Conservation (phyloP, 2,888 invertebrate genomes). For the Heterodera filipjevi region DNA sequence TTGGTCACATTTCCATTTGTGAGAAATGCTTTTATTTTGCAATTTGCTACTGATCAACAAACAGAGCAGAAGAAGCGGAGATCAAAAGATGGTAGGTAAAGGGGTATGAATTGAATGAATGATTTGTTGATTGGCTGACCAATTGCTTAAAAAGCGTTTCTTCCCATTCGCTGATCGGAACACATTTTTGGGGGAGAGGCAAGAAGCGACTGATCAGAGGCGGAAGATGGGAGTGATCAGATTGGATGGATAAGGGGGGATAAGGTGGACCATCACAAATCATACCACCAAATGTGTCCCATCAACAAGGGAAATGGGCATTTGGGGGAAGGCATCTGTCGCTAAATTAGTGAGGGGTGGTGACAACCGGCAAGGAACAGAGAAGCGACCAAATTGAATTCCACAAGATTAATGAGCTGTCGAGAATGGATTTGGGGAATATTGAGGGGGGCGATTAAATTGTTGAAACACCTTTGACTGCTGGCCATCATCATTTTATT, state of each 20-base stretch:
- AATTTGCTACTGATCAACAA: background rate
- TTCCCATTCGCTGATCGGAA: background rate
- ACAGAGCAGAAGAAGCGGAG: background rate
- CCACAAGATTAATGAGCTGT: constrained; percentile 3
- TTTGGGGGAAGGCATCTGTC: background rate
- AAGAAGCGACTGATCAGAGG: background rate
- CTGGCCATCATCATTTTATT: background rate
- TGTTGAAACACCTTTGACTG: background rate
- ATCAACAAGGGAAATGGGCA: too few species aligned
- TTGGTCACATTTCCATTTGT: background rate
- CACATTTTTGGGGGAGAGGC: background rate
- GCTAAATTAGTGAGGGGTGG: background rate
- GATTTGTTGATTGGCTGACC: too few species aligned
- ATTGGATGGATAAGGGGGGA: too few species aligned
- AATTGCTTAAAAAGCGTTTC: background rate
- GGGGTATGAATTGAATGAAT: too few species aligned
- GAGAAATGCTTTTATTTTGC: constrained; percentile 1
- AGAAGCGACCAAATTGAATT: background rate
- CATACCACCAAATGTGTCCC: background rate
- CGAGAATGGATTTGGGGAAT: background rate
- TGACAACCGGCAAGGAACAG: background rate
- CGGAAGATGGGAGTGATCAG: background rate
- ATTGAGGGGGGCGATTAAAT: background rate
- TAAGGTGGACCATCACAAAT: too few species aligned
- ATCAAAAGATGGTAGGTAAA: too few species aligned